These are phyloP conservation scores for Hydraecia micacea DNA, from an alignment of 2,888 invertebrate genomes.

Conservation along the genomic window DNA sequence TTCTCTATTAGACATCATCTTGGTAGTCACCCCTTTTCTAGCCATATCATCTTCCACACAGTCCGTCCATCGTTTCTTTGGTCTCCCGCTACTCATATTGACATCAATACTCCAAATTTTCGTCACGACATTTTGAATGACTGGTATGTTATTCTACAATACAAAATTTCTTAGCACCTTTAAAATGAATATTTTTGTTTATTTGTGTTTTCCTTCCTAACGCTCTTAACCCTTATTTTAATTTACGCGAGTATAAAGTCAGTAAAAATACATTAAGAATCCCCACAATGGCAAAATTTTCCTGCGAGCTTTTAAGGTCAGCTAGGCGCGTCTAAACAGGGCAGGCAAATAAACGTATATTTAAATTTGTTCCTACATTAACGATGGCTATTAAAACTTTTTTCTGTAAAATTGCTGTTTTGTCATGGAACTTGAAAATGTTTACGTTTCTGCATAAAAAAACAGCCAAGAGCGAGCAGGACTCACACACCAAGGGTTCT, in stretches of 20 bases:
- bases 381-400: constrained; percentile 56
- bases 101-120: not conserved
- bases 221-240: constrained; percentile 54
- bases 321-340: constrained; percentile 57
- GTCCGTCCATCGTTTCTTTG: not conserved
- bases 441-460: constrained; percentile 34
- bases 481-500: not conserved
- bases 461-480: not conserved
- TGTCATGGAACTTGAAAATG: constrained; percentile 42
- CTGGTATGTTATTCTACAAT: not conserved
- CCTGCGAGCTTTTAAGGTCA: constrained; percentile 56
- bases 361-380: constrained; percentile 59
- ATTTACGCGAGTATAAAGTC: constrained; percentile 44
- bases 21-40: not conserved
- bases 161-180: not conserved
- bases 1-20: no score
- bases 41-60: not conserved
- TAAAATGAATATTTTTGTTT: constrained; percentile 15
- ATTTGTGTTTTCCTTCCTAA: constrained; percentile 19
- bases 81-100: not conserved
- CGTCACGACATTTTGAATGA: not conserved
- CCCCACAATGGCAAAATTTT: constrained; percentile 51
- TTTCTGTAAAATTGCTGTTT: constrained; percentile 51
- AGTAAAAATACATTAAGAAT: constrained; percentile 62
- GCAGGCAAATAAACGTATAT: constrained; percentile 57